Conservation (phyloP, 2,797 vertebrate genomes). For the Pipistrellus pygmaeus region DNA sequence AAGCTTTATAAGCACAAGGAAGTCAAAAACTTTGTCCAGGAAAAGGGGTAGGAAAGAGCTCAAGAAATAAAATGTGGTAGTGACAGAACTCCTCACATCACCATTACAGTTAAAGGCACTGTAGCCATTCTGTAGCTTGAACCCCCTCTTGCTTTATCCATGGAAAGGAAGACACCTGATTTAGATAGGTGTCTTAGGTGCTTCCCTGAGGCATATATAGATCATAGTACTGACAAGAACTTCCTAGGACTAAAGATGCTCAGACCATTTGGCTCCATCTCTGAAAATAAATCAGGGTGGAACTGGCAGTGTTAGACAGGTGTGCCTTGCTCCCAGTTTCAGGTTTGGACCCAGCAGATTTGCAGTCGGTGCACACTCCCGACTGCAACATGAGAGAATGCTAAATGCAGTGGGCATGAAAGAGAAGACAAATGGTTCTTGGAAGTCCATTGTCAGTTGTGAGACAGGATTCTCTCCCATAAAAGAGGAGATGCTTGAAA, state of each 20-base stretch:
- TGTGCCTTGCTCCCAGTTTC: constrained; percentile 45
- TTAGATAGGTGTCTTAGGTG: not conserved
- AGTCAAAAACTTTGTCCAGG: not conserved
- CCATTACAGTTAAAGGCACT: not conserved
- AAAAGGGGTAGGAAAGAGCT: not conserved
- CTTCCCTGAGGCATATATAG: constrained; percentile 42
- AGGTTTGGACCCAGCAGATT: constrained; percentile 1
- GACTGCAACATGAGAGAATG: constrained; percentile 60
- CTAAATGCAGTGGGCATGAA: not conserved
- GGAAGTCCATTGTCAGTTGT: not conserved
- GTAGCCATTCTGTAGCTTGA: not conserved
- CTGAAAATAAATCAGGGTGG: constrained; percentile 76
- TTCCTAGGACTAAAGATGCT: constrained; percentile 63
- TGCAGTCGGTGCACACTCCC: not conserved
- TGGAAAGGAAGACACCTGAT: not conserved
- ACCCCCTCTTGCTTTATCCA: not conserved
- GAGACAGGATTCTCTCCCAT: constrained; percentile 3
- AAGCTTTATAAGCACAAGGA: not conserved
- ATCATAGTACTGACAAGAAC: constrained; percentile 65
- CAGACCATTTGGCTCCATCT: constrained; percentile 9
- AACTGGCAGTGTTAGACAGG: constrained; percentile 27
- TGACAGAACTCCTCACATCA: not conserved
- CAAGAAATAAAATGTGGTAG: not conserved
- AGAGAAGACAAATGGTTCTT: constrained; percentile 62
- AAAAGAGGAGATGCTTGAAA: constrained; percentile 33